phyloP scores from a whole-genome alignment of 2,797 vertebrate genomes.

The Coilia nasus region DNA sequence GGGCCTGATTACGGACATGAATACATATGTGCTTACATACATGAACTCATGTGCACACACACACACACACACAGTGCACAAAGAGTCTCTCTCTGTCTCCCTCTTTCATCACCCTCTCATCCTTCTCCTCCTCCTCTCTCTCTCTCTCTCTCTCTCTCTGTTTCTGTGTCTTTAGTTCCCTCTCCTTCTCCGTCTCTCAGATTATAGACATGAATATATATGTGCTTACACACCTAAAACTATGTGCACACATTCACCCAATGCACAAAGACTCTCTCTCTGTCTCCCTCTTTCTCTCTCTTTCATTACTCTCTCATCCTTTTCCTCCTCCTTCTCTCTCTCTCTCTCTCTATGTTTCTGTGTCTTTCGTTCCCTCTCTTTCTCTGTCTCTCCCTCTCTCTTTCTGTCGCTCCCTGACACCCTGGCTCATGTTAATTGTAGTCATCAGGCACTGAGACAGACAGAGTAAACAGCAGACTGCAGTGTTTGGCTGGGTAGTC shows the following conservation, averaged over 20 bases:
- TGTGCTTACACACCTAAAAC: no score
- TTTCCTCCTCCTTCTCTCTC: conserved; percentile 30
- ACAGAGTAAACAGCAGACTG: conserved; percentile 33
- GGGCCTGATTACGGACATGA: background rate
- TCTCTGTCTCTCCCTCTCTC: background rate
- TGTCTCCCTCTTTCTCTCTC: background rate
- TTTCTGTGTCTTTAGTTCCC: background rate
- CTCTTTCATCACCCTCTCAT: background rate
- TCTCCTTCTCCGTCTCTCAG: conserved; percentile 27
- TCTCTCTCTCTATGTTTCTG: conserved; percentile 20
- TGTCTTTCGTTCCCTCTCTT: background rate
- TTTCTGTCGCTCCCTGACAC: conserved; percentile 12
- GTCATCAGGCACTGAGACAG: conserved; percentile 3
- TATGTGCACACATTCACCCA: no score
- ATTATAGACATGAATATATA: background rate
- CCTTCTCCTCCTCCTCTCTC: background rate
- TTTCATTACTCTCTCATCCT: conserved; percentile 11
- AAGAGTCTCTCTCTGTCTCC: background rate
- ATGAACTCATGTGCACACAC: background rate
- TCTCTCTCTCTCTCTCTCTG: conserved; percentile 8
- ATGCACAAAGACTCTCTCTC: background rate
- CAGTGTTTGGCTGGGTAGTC: conserved; percentile 20
- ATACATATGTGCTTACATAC: background rate
- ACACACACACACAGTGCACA: no score
- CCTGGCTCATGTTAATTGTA: background rate